Percentiles rank a stretch among this genome's conserved stretches.
phyloP scores from a whole-genome alignment of 2,888 invertebrate genomes.

The Scaptomyza flava region DNA sequence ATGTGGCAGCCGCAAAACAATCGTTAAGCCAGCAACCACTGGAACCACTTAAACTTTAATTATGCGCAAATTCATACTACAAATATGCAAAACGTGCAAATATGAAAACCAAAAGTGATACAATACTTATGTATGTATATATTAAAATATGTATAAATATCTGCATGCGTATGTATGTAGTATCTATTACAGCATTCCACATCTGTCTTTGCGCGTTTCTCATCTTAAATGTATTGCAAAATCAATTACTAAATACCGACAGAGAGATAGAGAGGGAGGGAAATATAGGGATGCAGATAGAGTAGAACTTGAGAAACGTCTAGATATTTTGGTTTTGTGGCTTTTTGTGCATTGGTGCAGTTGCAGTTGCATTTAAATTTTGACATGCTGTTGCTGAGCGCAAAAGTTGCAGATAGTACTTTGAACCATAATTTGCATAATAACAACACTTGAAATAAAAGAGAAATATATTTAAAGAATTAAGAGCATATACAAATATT shows the following conservation, averaged over 20 bases:
- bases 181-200: slow-evolving; percentile 10
- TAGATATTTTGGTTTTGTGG: slow-evolving; percentile 53
- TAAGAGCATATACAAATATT: background rate
- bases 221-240: slow-evolving; percentile 55
- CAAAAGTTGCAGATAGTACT: slow-evolving; percentile 33
- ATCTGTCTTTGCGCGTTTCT: slow-evolving; percentile 31
- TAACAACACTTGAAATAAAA: slow-evolving; percentile 38
- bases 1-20: slow-evolving; percentile 46
- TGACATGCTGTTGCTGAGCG: slow-evolving; percentile 36
- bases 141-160: background rate
- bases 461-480: background rate
- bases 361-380: slow-evolving; percentile 44
- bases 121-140: slow-evolving; percentile 1
- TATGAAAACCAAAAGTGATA: slow-evolving; percentile 64
- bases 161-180: background rate
- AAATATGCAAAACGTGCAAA: slow-evolving; percentile 62
- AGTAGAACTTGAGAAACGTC: slow-evolving; percentile 26
- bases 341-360: slow-evolving; percentile 34
- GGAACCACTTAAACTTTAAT: slow-evolving; percentile 60
- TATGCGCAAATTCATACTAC: slow-evolving; percentile 56
- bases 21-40: slow-evolving; percentile 41
- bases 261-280: background rate
- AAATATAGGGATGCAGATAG: background rate
- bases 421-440: slow-evolving; percentile 57
- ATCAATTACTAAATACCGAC: slow-evolving; percentile 57